Evolutionary conservation across 2,888 invertebrate genomes (phyloP).

Genomic region (Aromia moschata): DNA sequence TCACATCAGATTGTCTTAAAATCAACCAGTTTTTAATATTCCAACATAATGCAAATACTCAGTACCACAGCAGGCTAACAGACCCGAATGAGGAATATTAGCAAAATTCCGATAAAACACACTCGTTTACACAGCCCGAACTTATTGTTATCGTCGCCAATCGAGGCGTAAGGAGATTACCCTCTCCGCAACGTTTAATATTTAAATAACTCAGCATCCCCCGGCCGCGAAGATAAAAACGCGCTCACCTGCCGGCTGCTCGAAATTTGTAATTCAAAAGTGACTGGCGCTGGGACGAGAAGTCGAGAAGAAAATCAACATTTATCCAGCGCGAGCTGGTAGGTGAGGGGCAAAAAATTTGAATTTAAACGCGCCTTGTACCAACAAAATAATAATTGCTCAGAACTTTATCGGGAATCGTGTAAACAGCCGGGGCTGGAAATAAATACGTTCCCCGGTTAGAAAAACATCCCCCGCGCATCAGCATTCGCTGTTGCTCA

Average conservation of each 20-base stretch:
- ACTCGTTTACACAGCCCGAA: too few relatives aligned
- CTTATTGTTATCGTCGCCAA: too few relatives aligned
- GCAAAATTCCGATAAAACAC: too few relatives aligned
- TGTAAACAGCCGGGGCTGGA: conserved; percentile 16
- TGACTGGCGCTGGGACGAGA: neutral
- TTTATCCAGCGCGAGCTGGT: conserved; percentile 3
- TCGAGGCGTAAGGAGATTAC: too few relatives aligned
- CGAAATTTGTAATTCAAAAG: conserved; percentile 7
- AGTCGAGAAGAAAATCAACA: conserved; percentile 20
- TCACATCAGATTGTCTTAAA: too few relatives aligned
- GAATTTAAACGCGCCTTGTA: conserved; percentile 17
- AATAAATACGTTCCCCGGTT: conserved; percentile 28
- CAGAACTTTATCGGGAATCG: conserved; percentile 19
- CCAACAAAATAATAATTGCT: conserved; percentile 23
- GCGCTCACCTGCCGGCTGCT: neutral
- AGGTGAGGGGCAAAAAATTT: conserved; percentile 18
- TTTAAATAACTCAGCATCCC: neutral
- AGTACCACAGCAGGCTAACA: too few relatives aligned
- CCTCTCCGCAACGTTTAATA: neutral
- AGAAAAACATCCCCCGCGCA: conserved; percentile 40
- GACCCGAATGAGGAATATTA: too few relatives aligned
- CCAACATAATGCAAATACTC: too few relatives aligned
- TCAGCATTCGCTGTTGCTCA: too few relatives aligned
- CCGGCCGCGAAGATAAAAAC: neutral
- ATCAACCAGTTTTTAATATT: too few relatives aligned